Conservation (phyloP, 2,797 vertebrate genomes). For the Acanthurus leucopareius region DNA sequence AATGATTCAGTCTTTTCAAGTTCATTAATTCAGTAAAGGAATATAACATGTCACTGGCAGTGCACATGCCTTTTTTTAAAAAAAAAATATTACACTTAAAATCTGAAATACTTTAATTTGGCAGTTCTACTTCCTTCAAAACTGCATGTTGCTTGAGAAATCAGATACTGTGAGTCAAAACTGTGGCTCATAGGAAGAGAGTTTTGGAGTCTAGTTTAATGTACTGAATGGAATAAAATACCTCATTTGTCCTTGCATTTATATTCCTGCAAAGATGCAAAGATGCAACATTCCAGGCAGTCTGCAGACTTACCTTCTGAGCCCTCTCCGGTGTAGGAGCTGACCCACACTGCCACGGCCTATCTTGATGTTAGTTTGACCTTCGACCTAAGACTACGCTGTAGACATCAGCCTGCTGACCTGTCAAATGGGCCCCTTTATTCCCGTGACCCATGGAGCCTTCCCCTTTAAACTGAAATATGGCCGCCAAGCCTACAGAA, state of each 20-base stretch:
- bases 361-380: constrained; percentile 90
- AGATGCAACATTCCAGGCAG: constrained; percentile 70
- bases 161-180: background rate
- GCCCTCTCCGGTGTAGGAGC: constrained; percentile 66
- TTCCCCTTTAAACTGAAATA: constrained; percentile 91
- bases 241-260: constrained; percentile 29
- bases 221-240: background rate
- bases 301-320: constrained; percentile 76
- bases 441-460: constrained; percentile 89
- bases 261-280: constrained; percentile 42
- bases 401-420: constrained; percentile 82
- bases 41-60: background rate
- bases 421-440: constrained; percentile 92
- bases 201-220: background rate
- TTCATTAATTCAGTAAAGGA: constrained; percentile 1
- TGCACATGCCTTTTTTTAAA: background rate
- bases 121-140: background rate
- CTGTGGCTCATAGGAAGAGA: background rate
- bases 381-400: constrained; percentile 79
- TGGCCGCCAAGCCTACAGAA: constrained; percentile 83
- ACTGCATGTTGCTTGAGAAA: background rate
- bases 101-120: background rate
- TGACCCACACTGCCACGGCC: constrained; percentile 78
- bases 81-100: background rate
- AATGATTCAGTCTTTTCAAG: constrained; percentile 4